These are phyloP conservation scores for Agrotis ipsilon DNA, from an alignment of 2,888 invertebrate species.

Conservation along the genomic window DNA sequence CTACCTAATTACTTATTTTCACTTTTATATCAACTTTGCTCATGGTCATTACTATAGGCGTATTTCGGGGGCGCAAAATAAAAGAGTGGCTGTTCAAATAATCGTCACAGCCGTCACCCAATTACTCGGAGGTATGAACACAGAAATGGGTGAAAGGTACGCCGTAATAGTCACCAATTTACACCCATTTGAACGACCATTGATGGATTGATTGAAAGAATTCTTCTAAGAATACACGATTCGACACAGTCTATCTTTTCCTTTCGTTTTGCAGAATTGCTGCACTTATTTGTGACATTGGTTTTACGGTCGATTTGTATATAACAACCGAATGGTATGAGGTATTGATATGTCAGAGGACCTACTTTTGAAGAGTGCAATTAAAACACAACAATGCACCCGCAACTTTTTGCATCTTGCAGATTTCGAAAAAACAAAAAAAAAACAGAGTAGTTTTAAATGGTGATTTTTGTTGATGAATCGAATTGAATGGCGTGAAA, in stretches of 20 bases:
- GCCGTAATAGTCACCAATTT: conserved; percentile 79
- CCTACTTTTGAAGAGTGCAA: conserved; percentile 62
- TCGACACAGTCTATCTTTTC: conserved; percentile 73
- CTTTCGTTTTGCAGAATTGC: conserved; percentile 70
- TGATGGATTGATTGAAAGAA: conserved; percentile 75
- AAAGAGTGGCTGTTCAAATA: conserved; percentile 66
- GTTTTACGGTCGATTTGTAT: conserved; percentile 70
- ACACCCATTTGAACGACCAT: conserved; percentile 77
- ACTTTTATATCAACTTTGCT: conserved; percentile 49
- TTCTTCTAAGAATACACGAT: conserved; percentile 74
- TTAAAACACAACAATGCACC: conserved; percentile 53
- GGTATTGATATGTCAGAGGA: conserved; percentile 56
- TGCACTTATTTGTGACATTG: conserved; percentile 67
- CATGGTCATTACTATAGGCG: conserved; percentile 36
- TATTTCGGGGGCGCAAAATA: conserved; percentile 49
- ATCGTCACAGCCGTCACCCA: conserved; percentile 62
- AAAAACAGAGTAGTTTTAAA: conserved; percentile 36
- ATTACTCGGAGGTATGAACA: conserved; percentile 68
- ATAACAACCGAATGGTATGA: conserved; percentile 52
- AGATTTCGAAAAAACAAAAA: too few species aligned
- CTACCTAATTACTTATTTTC: conserved; percentile 49
- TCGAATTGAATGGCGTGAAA: conserved; percentile 38
- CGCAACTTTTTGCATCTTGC: conserved; percentile 19
- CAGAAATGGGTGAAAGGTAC: conserved; percentile 83
- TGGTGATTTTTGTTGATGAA: conserved; percentile 13